Base-by-base conservation (phyloP, 2,797 vertebrate species). In the Eulemur rubriventer region DNA sequence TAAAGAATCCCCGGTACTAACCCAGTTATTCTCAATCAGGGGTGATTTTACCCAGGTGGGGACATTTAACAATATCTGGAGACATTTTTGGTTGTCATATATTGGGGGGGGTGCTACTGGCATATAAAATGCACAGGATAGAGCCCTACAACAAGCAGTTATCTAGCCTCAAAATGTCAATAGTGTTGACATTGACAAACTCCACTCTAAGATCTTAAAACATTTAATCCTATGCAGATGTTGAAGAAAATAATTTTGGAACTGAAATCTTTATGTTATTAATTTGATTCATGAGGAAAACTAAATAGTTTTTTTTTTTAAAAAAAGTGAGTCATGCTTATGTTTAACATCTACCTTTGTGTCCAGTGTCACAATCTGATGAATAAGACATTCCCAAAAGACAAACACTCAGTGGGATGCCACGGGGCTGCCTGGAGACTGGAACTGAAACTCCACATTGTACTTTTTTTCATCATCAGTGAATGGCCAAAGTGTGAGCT, bases 401-500 rank as follows among this genome's bases (percentile, higher is more conserved):
- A 89, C 63, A 95, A 67, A n/a, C 83, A 83, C 59, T 55, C 46
- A 2, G n/a, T 80, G 69, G 4, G 30, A 93, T 96, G 82, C 91
- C 7, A 1, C 30, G 28, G 75, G 63, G 33, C 50, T 97, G 96
- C 73, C 70, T 91, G 38, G 75, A 97, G 95, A 91, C 7, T 89
- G 28, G 48, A 93, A 14, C 59, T 89, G 72, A 96, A 65, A 76
- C 52, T 72, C 2, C 0, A 43, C n/a, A 41, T 33, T n/a, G 11
- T 80, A 46, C 35, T 96, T 97, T 89, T 90, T 95, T 61, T 65
- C 80, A 11, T 84, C 69, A 41, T 89, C 88, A 22, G 72, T 67
- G 84, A 95, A 94, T 82, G 87, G 52, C 79, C 92, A 57, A 96
- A 94, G 75, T 97, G 24, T 52, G 96, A 94, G 67, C 33, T 93